Evolutionary conservation across 2,797 vertebrate species (phyloP).

Genomic region (Pseudochromis fuscus): DNA sequence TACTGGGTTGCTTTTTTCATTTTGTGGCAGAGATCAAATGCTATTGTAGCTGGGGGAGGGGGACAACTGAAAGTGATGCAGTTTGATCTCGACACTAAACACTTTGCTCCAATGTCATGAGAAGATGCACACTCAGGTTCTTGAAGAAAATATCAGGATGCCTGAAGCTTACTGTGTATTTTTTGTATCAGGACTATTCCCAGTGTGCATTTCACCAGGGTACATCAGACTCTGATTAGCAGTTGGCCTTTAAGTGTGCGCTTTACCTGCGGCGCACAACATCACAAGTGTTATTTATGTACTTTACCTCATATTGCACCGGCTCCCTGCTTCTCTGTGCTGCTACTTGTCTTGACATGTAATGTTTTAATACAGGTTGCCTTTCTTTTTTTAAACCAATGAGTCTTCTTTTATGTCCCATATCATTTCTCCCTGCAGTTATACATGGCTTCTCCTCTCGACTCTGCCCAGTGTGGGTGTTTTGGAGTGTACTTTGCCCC

Average conservation of each 20-base stretch:
- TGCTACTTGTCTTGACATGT: slow-evolving; percentile 17
- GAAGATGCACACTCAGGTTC: background rate
- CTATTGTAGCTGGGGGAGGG: background rate
- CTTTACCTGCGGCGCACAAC: background rate
- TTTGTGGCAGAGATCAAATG: background rate
- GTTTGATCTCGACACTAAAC: background rate
- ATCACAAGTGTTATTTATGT: slow-evolving; percentile 1
- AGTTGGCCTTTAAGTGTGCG: background rate
- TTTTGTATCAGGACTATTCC: slow-evolving; percentile 10
- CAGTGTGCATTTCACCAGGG: background rate
- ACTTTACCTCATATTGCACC: background rate
- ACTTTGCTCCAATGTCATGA: background rate
- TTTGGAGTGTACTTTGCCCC: slow-evolving; percentile 18
- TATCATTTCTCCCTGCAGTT: slow-evolving; percentile 20
- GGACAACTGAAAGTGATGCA: background rate
- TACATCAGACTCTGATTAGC: background rate
- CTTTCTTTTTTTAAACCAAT: background rate
- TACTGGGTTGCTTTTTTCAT: background rate
- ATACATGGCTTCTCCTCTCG: slow-evolving; percentile 32
- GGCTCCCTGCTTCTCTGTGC: background rate
- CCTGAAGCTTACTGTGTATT: background rate
- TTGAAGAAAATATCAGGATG: background rate
- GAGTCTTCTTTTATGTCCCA: slow-evolving; percentile 3
- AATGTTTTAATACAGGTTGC: slow-evolving; percentile 4
- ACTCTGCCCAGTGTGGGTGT: slow-evolving; percentile 36